Percentiles rank a stretch among this genome's conserved stretches.
phyloP scores from a whole-genome alignment of 2,888 invertebrate species.

The Drosophila paracracens region DNA sequence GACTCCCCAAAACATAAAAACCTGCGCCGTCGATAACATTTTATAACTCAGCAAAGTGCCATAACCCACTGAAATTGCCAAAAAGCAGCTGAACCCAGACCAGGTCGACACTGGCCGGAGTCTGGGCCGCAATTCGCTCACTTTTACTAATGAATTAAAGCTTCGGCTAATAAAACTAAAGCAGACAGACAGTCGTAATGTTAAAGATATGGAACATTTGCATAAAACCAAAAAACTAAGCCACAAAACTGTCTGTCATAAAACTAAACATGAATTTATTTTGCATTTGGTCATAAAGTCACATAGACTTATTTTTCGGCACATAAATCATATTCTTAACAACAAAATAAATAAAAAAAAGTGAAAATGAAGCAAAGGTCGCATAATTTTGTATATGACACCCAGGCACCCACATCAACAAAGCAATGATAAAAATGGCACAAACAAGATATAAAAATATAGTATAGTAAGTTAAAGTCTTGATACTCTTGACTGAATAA shows the following conservation, averaged over 20 bases:
- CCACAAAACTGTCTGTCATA: conserved; percentile 24
- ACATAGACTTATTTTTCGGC: conserved; percentile 49
- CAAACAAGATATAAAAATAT: neutral
- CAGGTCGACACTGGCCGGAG: neutral
- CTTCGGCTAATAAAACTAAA: conserved; percentile 70
- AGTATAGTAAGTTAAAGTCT: neutral
- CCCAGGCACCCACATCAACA: conserved; percentile 17
- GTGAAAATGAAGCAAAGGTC: conserved; percentile 35
- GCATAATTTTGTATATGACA: conserved; percentile 57
- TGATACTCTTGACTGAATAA: conserved; percentile 16
- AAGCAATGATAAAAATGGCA: neutral
- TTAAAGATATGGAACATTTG: conserved; percentile 49
- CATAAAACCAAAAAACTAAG: conserved; percentile 40
- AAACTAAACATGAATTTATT: conserved; percentile 57
- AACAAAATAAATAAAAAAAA: conserved; percentile 11
- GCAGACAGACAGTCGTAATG: conserved; percentile 27
- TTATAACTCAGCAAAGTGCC: conserved; percentile 74
- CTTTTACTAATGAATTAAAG: conserved; percentile 74
- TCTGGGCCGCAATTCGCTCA: conserved; percentile 14
- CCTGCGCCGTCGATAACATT: conserved; percentile 78
- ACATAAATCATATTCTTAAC: conserved; percentile 63
- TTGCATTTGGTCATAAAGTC: conserved; percentile 47
- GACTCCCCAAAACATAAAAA: conserved; percentile 74
- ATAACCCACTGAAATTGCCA: conserved; percentile 61
- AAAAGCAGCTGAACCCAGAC: conserved; percentile 16